These are phyloP conservation scores for Polymixis flavicincta DNA, from an alignment of 2,888 invertebrate genomes.

Conservation along the genomic window DNA sequence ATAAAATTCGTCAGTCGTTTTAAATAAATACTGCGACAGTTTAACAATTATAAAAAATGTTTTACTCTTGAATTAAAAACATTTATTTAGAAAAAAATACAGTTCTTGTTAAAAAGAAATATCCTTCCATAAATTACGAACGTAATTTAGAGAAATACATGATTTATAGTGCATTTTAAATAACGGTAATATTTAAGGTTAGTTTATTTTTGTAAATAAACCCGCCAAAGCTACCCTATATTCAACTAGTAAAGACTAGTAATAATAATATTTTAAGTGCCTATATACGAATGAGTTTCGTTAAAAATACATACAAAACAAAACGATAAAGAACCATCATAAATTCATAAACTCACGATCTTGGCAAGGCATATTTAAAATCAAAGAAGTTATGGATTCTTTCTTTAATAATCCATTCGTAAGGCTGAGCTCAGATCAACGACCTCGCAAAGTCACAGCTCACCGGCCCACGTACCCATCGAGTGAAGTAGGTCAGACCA, in stretches of 20 bases:
- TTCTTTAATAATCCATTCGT: slow-evolving; percentile 61
- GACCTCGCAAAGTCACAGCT: slow-evolving; percentile 51
- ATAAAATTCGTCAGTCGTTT: background rate
- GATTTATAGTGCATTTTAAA: background rate
- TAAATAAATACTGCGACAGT: background rate
- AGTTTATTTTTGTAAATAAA: background rate
- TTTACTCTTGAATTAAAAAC: no score
- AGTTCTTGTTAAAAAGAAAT: background rate
- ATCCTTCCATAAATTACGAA: background rate
- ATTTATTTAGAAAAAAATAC: background rate
- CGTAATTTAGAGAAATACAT: background rate
- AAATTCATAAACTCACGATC: slow-evolving; percentile 4
- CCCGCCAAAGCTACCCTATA: background rate
- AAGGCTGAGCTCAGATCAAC: slow-evolving; percentile 59
- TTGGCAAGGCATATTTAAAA: slow-evolving; percentile 23
- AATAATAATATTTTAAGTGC: background rate
- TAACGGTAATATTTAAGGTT: background rate
- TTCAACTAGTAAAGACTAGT: background rate
- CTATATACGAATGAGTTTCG: background rate
- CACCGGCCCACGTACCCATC: slow-evolving; percentile 41
- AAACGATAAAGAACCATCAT: background rate
- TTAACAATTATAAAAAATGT: background rate
- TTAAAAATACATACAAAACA: background rate
- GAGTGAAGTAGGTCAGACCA: slow-evolving; percentile 66
- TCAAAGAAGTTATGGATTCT: slow-evolving; percentile 54